These are phyloP conservation scores for Serranus cabrilla DNA, from an alignment of 2,797 vertebrate species.

Conservation along the genomic window DNA sequence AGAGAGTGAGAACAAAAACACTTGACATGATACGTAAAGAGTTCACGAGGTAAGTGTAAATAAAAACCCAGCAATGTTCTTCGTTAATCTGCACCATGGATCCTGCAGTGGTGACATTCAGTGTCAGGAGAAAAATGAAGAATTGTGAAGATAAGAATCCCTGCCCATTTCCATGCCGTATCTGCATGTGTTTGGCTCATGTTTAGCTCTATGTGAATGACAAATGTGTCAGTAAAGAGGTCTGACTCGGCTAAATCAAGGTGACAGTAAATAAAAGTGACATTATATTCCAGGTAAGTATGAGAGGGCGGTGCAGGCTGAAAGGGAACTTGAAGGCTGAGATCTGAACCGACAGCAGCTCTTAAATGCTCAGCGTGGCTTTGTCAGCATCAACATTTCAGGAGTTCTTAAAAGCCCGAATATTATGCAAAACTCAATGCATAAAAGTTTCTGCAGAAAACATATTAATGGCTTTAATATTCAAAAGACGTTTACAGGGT, in stretches of 20 bases:
- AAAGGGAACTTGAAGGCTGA: conserved; percentile 41
- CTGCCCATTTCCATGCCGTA: background rate
- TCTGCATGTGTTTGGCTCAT: background rate
- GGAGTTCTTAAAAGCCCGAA: conserved; percentile 24
- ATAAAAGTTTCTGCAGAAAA: conserved; percentile 1
- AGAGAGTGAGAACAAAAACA: background rate
- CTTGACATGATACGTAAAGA: background rate
- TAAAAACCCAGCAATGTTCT: background rate
- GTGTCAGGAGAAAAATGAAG: conserved; percentile 24
- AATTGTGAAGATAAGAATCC: background rate
- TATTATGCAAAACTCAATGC: conserved; percentile 10
- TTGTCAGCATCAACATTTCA: conserved; percentile 38
- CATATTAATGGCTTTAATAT: conserved; percentile 24
- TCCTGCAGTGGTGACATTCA: conserved; percentile 5
- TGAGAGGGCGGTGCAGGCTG: conserved; percentile 18
- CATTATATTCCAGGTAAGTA: conserved; percentile 49
- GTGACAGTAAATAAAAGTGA: conserved; percentile 46
- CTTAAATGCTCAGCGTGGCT: conserved; percentile 36
- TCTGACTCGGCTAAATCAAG: conserved; percentile 25
- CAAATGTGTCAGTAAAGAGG: conserved; percentile 16
- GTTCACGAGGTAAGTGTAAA: conserved; percentile 4
- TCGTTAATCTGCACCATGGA: conserved; percentile 10
- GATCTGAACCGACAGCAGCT: conserved; percentile 16
- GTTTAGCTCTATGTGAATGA: conserved; percentile 15
- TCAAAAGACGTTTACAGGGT: conserved; percentile 27